Evolutionary conservation across 2,888 invertebrate genomes (phyloP), one percentile per base, ranked within the genome.

Genomic region (Hymenopus coronatus): DNA sequence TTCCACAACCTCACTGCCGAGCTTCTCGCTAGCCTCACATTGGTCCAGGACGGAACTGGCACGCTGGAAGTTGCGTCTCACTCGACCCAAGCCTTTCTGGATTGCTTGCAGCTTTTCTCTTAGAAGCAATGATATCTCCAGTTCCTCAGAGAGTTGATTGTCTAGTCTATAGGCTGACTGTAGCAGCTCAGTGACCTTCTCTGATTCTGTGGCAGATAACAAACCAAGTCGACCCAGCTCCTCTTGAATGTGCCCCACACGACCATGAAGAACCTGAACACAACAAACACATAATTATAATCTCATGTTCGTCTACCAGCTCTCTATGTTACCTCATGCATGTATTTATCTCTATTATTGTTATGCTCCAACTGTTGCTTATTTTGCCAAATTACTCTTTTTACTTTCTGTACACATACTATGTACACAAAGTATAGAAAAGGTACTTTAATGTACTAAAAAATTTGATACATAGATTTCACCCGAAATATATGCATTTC

Each of bases 171-270:
- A 96, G 0, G 97, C 96, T 81, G 96, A 94, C 0, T 96, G 94
- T 28, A 97, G 93, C 0, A 97, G 93, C 90, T 95, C 94, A 0
- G 97, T 97, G 28, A 97, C 95, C 91, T 96, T 96, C 91, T 97
- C 97, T 0, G 97, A 97, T 92, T 97, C 97, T 8, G 93, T 93
- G 0, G 96, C 96, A 3, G 89, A 89, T 8, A 97, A 93, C 83
- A 97, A 93, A 82, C 97, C 97, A 84, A 97, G 93, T 89, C 96
- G 95, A 0, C 97, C 96, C 30, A 97, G 93, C 92, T 97, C 97
- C 92, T 97, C 97, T 92, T 97, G 96, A 90, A 97, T 97, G 87
- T 96, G 95, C 89, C 96, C 96, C n/a, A 97, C 95, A 25, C 97
- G 95, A 4, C 95, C 95, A 82, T 95, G 96, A 93, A 97, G 94